These are phyloP conservation scores for Neoascia interrupta DNA, from an alignment of 2,888 invertebrate genomes.

Conservation along the genomic window DNA sequence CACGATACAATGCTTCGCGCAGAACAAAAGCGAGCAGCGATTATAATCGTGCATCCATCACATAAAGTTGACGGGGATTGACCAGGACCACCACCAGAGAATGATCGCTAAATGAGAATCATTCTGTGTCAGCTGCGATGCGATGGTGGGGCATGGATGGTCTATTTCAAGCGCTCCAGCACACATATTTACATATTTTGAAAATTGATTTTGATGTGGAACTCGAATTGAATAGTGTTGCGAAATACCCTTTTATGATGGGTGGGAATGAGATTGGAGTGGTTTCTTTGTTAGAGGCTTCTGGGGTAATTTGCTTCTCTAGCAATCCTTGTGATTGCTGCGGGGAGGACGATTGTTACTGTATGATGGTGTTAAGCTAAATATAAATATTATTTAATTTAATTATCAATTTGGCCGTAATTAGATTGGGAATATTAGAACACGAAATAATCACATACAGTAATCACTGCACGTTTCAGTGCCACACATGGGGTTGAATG, in stretches of 20 bases:
- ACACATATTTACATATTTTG: conserved; percentile 37
- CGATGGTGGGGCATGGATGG: neutral
- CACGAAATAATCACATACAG: conserved; percentile 66
- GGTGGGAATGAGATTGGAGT: too few species aligned
- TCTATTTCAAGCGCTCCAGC: neutral
- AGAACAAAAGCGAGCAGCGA: conserved; percentile 45
- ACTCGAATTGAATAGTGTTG: conserved; percentile 15
- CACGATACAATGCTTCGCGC: neutral
- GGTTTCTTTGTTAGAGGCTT: conserved; percentile 17
- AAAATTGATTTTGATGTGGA: conserved; percentile 63
- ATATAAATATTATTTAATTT: conserved; percentile 69
- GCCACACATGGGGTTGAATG: conserved; percentile 58
- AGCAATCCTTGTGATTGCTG: neutral
- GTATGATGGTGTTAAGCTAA: conserved; percentile 46
- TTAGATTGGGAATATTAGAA: conserved; percentile 69
- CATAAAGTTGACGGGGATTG: conserved; percentile 46
- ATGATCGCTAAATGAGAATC: conserved; percentile 37
- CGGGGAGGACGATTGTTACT: neutral
- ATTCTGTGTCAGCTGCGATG: neutral
- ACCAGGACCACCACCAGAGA: conserved; percentile 35
- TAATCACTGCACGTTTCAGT: conserved; percentile 65
- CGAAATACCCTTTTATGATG: too few species aligned
- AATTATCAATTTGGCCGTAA: conserved; percentile 68
- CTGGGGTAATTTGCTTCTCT: neutral
- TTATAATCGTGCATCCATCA: conserved; percentile 61